Evolutionary conservation across 2,797 vertebrate species (phyloP).

Genomic region (Xerus rutilus): DNA sequence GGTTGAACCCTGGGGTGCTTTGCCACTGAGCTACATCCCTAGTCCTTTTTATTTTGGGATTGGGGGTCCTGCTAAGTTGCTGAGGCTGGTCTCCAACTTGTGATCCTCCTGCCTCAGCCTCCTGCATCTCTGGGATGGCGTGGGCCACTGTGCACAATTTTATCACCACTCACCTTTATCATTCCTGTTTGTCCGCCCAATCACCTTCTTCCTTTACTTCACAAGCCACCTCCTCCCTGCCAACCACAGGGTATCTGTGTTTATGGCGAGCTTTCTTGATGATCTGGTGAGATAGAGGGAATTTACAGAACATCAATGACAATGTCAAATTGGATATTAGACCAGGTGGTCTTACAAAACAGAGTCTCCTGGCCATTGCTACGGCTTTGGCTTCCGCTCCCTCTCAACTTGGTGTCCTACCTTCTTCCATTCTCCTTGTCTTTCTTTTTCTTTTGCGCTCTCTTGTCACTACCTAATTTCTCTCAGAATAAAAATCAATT

Average conservation of each 20-base stretch:
- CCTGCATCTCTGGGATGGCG: too few relatives aligned
- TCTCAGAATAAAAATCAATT: background rate
- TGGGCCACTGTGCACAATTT: background rate
- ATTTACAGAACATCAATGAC: background rate
- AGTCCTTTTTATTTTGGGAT: too few relatives aligned
- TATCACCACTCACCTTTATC: background rate
- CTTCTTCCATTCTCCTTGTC: background rate
- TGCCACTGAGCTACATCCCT: too few relatives aligned
- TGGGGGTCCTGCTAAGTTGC: too few relatives aligned
- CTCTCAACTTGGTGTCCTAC: background rate
- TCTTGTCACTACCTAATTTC: background rate
- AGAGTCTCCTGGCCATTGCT: too few relatives aligned
- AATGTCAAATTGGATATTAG: background rate
- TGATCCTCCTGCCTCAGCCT: too few relatives aligned
- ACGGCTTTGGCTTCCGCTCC: background rate
- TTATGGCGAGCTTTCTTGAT: background rate
- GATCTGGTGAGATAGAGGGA: background rate
- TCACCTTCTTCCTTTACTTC: conserved; percentile 25
- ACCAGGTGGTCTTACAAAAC: background rate
- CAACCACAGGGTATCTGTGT: background rate
- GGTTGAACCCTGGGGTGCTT: too few relatives aligned
- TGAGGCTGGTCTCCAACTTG: too few relatives aligned
- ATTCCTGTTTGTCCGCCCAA: background rate
- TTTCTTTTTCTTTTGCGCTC: background rate
- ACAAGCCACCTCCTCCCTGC: background rate